Conservation (phyloP, 2,113 vertebrate species). For the Trichomycterus rosablanca region DNA sequence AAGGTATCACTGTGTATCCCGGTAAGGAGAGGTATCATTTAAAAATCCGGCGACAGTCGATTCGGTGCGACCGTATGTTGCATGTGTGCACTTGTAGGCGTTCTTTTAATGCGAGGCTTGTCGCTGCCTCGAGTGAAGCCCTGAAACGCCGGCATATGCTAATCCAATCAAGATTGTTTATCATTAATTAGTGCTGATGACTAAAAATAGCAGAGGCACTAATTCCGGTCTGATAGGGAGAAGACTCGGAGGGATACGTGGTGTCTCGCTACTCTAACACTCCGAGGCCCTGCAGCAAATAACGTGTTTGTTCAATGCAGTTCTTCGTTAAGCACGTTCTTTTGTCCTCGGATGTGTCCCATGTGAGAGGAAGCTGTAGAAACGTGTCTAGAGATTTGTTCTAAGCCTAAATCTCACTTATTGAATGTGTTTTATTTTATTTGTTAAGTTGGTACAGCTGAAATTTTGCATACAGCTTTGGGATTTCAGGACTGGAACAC, state of each 20-base stretch:
- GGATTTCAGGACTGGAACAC: too few species aligned
- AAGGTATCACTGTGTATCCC: too few species aligned
- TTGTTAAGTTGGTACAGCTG: too few species aligned
- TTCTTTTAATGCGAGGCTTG: constrained; percentile 29
- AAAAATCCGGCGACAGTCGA: constrained; percentile 6
- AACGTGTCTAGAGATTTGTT: too few species aligned
- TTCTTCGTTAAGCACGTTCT: too few species aligned
- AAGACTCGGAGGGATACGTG: constrained; percentile 9
- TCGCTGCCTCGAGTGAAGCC: constrained; percentile 29
- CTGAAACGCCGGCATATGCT: constrained; percentile 31
- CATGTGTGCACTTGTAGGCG: constrained; percentile 7
- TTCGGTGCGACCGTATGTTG: constrained; percentile 17
- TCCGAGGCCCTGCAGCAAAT: constrained; percentile 2
- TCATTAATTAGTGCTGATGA: constrained; percentile 44
- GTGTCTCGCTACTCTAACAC: constrained; percentile 3
- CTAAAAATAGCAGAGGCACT: constrained; percentile 40
- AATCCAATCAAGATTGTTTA: constrained; percentile 42
- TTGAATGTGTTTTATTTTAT: too few species aligned
- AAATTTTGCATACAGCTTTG: too few species aligned
- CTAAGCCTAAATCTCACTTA: too few species aligned
- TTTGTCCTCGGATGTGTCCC: too few species aligned
- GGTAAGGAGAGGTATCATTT: too few species aligned
- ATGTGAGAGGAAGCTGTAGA: too few species aligned
- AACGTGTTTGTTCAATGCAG: constrained; percentile 9
- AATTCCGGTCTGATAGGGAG: constrained; percentile 31